These are phyloP conservation scores for Physella acuta DNA, from an alignment of 1,140 invertebrate genomes.

Conservation along the genomic window DNA sequence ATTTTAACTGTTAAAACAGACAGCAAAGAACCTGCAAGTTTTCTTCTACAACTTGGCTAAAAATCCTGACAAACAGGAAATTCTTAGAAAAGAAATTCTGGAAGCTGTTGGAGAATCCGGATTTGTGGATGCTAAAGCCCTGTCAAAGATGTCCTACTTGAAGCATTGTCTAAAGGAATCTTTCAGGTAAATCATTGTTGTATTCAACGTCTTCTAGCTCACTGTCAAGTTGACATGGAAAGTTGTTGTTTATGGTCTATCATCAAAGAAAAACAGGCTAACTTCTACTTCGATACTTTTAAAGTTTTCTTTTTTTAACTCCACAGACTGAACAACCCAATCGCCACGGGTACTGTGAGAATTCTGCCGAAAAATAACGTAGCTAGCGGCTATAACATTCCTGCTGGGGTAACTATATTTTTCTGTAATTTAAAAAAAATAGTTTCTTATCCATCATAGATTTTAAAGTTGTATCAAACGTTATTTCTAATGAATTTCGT, in stretches of 20 bases:
- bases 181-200: slow-evolving; percentile 59
- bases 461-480: too few species aligned
- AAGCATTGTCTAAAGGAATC: slow-evolving; percentile 83
- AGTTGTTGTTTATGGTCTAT: too few species aligned
- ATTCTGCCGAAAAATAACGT: slow-evolving; percentile 5
- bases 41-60: slow-evolving; percentile 75
- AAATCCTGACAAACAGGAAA: slow-evolving; percentile 63
- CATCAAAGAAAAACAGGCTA: too few species aligned
- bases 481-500: too few species aligned
- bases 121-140: slow-evolving; percentile 64
- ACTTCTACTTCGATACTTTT: too few species aligned
- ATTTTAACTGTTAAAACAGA: slow-evolving; percentile 65
- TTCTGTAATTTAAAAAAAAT: too few species aligned
- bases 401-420: slow-evolving; percentile 9
- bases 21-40: slow-evolving; percentile 80
- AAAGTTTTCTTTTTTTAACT: too few species aligned
- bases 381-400: slow-evolving; percentile 3
- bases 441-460: too few species aligned
- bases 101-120: slow-evolving; percentile 61
- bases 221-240: too few species aligned
- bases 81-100: slow-evolving; percentile 69
- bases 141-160: slow-evolving; percentile 71
- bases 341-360: neutral
- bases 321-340: neutral
- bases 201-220: neutral